Conservation (phyloP, 2,113 vertebrate genomes). For the Arizona elegans region DNA sequence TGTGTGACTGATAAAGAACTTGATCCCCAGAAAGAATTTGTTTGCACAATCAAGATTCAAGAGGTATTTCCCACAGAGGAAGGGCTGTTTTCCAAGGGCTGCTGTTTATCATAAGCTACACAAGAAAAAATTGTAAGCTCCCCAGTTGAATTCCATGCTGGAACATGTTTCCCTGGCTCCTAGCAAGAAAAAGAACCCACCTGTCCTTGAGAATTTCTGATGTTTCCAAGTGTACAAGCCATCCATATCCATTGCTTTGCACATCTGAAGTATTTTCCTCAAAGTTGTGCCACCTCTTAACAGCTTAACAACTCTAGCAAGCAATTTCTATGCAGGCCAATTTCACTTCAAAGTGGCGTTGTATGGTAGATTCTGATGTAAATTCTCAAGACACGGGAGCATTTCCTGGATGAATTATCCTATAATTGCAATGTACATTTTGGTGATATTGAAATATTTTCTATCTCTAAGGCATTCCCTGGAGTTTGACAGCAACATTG, state of each 20-base stretch:
- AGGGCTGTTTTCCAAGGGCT: background rate
- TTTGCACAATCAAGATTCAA: conserved; percentile 10
- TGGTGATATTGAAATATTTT: background rate
- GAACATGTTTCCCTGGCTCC: background rate
- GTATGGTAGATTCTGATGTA: background rate
- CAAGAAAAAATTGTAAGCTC: background rate
- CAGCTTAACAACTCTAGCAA: background rate
- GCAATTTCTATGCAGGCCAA: background rate
- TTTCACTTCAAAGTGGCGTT: background rate
- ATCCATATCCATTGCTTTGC: background rate
- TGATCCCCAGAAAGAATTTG: background rate
- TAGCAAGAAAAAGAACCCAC: background rate
- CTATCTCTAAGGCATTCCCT: background rate
- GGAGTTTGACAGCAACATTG: background rate
- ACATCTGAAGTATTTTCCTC: background rate
- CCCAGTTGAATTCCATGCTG: background rate
- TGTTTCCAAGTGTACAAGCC: background rate
- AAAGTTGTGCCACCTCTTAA: background rate
- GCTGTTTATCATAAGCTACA: background rate
- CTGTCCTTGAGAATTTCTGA: background rate
- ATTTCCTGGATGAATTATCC: background rate
- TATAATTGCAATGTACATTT: background rate
- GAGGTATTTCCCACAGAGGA: background rate
- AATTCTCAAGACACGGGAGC: background rate
- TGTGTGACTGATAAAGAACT: background rate